Conservation (phyloP, 2,113 vertebrate genomes). For the Mustela nigripes region DNA sequence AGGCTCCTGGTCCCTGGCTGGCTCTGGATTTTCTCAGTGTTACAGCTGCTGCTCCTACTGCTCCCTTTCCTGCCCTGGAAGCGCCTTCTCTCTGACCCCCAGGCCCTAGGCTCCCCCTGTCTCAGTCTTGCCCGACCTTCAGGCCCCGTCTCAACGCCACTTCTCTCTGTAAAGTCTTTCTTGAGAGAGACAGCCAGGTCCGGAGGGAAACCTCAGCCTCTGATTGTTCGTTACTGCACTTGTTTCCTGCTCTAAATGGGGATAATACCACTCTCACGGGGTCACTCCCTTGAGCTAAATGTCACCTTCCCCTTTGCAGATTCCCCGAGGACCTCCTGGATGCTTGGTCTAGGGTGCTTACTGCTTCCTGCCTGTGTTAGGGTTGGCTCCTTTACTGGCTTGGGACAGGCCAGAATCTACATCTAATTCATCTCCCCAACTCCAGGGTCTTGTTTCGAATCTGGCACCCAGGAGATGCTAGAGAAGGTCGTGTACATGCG, state of each 20-base stretch:
- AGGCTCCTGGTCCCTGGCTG: background rate
- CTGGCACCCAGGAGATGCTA: background rate
- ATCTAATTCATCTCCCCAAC: background rate
- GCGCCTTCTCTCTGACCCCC: background rate
- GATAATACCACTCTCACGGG: background rate
- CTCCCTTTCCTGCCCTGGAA: background rate
- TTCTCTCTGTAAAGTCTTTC: background rate
- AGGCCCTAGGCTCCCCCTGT: background rate
- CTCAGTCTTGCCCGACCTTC: background rate
- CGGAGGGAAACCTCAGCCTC: background rate
- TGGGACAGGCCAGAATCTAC: background rate
- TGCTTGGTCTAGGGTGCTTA: background rate
- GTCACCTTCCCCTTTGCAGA: background rate
- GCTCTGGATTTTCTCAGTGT: background rate
- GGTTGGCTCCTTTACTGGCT: background rate
- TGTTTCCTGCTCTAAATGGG: background rate
- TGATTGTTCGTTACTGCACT: background rate
- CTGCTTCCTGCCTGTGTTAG: background rate
- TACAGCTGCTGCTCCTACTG: background rate
- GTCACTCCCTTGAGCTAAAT: background rate
- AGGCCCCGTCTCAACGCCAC: background rate
- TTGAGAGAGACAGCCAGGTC: background rate
- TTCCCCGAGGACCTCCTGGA: background rate
- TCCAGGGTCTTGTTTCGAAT: background rate
- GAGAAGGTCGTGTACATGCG: background rate